Conservation (phyloP, 2,113 vertebrate genomes). For the Gasterosteus nipponicus region DNA sequence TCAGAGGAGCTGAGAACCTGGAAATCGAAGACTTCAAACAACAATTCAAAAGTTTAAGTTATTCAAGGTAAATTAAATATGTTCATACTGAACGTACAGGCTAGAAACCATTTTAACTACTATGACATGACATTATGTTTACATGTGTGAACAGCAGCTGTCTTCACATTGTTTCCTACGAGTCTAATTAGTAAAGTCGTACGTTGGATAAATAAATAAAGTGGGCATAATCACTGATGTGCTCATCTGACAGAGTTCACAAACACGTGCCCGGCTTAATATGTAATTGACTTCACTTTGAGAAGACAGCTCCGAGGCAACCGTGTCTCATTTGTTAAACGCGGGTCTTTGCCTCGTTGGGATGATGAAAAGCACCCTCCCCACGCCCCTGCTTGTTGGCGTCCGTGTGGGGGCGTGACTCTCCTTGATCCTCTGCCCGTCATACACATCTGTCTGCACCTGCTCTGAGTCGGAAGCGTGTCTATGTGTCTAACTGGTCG, state of each 20-base stretch:
- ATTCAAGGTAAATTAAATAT: background rate
- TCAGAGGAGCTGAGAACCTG: background rate
- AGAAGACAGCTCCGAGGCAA: background rate
- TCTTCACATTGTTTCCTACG: background rate
- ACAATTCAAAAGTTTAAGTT: background rate
- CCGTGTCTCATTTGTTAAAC: background rate
- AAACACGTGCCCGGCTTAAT: background rate
- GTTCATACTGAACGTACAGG: background rate
- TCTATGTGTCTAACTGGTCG: background rate
- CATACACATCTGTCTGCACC: background rate
- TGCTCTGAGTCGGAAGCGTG: background rate
- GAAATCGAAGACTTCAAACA: background rate
- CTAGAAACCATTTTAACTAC: background rate
- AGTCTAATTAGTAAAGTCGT: background rate
- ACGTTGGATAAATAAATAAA: background rate
- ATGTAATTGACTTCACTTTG: background rate
- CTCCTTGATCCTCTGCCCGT: background rate
- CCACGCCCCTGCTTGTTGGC: background rate
- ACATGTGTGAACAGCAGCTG: background rate
- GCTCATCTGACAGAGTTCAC: background rate
- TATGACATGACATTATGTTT: background rate
- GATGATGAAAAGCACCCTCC: background rate
- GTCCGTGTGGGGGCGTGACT: background rate
- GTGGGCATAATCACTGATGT: background rate
- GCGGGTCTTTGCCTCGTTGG: background rate